These are phyloP conservation scores for Musca vetustissima DNA, from an alignment of 1,140 invertebrate species.

Conservation along the genomic window DNA sequence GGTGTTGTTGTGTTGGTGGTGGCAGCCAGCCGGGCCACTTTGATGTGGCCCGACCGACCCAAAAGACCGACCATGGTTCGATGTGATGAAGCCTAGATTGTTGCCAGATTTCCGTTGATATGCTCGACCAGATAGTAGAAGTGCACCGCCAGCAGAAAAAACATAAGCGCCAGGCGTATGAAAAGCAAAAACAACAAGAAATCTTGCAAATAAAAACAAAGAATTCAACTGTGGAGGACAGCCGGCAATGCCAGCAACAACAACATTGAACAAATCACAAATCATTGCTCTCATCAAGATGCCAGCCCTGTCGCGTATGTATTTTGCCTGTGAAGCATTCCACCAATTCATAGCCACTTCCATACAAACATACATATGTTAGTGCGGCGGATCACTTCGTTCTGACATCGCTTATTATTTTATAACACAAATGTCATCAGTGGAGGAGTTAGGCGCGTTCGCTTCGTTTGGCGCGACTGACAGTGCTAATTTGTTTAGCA, in stretches of 20 bases:
- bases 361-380: too few relatives aligned
- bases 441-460: too few relatives aligned
- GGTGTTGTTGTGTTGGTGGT: neutral
- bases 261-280: neutral
- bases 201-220: conserved; percentile 13
- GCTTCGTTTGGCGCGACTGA: neutral
- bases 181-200: neutral
- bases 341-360: too few relatives aligned
- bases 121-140: conserved; percentile 11
- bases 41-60: conserved; percentile 8
- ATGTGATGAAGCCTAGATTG: conserved; percentile 8
- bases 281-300: neutral
- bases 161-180: too few relatives aligned
- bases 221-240: conserved; percentile 15
- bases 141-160: too few relatives aligned
- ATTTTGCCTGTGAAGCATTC: neutral
- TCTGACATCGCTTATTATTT: too few relatives aligned
- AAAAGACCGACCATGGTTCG: too few relatives aligned
- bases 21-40: too few relatives aligned
- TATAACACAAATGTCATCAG: too few relatives aligned
- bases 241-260: neutral
- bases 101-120: conserved; percentile 17
- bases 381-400: too few relatives aligned
- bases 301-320: neutral
- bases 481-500: conserved; percentile 9